These are phyloP conservation scores for Odobenus rosmarus DNA, from an alignment of 2,113 vertebrate species.

Conservation along the genomic window DNA sequence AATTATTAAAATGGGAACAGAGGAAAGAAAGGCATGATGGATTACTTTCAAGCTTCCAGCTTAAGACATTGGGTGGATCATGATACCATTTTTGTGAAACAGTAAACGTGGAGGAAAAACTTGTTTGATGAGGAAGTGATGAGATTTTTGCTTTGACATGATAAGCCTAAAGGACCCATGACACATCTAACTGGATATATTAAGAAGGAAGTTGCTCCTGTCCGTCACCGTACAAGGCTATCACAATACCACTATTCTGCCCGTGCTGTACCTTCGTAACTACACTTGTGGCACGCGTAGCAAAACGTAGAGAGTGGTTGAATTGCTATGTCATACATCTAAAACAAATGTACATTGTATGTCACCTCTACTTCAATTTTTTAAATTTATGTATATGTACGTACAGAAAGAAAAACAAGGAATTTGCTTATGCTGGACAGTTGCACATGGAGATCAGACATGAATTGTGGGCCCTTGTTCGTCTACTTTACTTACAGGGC, in stretches of 20 bases:
- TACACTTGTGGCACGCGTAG: background rate
- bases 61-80: background rate
- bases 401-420: background rate
- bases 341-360: background rate
- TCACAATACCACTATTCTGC: background rate
- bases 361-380: background rate
- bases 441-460: background rate
- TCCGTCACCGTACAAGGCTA: background rate
- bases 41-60: background rate
- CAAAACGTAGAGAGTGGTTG: background rate
- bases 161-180: background rate
- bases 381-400: background rate
- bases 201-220: background rate
- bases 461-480: background rate
- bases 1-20: background rate
- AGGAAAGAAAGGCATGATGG: background rate
- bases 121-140: background rate
- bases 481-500: background rate
- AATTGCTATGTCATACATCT: background rate
- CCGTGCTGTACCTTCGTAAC: background rate
- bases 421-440: background rate
- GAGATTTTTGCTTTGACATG: background rate
- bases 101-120: slow-evolving; percentile 7
- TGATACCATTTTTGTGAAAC: background rate
- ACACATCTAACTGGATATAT: background rate